A percentile compares a stretch with the other conserved stretches of the same genome.
Evolutionary conservation across 2,797 vertebrate species (phyloP).

Genomic region (Octomys mimax): DNA sequence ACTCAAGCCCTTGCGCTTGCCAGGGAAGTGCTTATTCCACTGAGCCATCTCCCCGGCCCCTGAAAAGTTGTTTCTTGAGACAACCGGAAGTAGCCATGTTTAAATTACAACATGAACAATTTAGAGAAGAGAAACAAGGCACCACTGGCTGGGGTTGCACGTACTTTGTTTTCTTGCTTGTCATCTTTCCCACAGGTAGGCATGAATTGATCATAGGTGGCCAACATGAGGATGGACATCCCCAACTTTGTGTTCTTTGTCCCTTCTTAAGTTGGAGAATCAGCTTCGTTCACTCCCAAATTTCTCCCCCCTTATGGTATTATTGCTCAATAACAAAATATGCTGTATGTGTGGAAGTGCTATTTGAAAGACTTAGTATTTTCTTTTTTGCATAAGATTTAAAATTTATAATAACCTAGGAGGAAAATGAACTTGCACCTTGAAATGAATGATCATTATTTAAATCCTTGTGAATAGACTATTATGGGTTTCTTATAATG

Average conservation of each 20-base stretch:
- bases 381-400: slow-evolving; percentile 42
- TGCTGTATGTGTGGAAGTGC: neutral
- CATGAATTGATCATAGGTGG: neutral
- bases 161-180: neutral
- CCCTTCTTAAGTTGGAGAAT: neutral
- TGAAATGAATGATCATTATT: slow-evolving; percentile 71
- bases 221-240: neutral
- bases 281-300: neutral
- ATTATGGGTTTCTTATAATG: slow-evolving; percentile 78
- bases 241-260: neutral
- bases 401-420: slow-evolving; percentile 28
- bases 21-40: too few species aligned
- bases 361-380: neutral
- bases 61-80: too few species aligned
- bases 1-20: too few species aligned
- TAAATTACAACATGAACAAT: neutral
- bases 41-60: too few species aligned
- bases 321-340: neutral
- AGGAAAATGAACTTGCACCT: slow-evolving; percentile 72
- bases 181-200: neutral
- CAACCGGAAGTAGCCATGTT: neutral
- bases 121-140: neutral
- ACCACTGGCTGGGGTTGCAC: neutral
- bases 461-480: slow-evolving; percentile 76
- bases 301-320: neutral